Evolutionary conservation across 2,797 vertebrate genomes (phyloP).

Genomic region (Bufotes viridis): DNA sequence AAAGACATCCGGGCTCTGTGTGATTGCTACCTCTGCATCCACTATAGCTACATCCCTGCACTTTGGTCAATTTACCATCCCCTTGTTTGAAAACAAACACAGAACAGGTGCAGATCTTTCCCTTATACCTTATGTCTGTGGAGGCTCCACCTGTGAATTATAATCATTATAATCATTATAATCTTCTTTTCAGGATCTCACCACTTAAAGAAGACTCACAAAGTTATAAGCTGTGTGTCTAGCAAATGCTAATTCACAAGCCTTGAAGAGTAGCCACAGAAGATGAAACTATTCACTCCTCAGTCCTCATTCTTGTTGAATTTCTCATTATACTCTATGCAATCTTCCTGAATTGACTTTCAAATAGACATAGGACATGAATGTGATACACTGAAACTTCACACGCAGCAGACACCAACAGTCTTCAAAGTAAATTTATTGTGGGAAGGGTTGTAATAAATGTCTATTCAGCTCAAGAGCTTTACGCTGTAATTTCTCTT

Average conservation of each 20-base stretch:
- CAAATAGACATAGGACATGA: not conserved
- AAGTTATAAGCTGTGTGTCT: not conserved
- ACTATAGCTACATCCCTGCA: no score
- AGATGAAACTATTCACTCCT: not conserved
- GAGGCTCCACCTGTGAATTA: no score
- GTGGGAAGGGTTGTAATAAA: not conserved
- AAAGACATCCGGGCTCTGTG: no score
- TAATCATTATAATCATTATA: no score
- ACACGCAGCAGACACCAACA: not conserved
- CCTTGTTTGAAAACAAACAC: no score
- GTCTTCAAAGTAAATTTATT: not conserved
- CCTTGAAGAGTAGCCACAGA: not conserved
- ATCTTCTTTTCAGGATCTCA: conserved; percentile 24
- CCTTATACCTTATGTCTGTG: no score
- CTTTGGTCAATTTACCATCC: not conserved
- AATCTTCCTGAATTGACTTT: not conserved
- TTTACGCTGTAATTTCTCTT: not conserved
- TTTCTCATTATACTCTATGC: not conserved
- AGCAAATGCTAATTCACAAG: not conserved
- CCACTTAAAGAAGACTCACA: not conserved
- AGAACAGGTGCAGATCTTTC: no score
- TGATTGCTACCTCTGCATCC: no score
- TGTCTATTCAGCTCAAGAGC: no score
- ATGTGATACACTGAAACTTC: not conserved
- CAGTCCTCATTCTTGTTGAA: no score